Evolutionary conservation across 2,113 vertebrate species (phyloP).

Genomic region (Numida meleagris): DNA sequence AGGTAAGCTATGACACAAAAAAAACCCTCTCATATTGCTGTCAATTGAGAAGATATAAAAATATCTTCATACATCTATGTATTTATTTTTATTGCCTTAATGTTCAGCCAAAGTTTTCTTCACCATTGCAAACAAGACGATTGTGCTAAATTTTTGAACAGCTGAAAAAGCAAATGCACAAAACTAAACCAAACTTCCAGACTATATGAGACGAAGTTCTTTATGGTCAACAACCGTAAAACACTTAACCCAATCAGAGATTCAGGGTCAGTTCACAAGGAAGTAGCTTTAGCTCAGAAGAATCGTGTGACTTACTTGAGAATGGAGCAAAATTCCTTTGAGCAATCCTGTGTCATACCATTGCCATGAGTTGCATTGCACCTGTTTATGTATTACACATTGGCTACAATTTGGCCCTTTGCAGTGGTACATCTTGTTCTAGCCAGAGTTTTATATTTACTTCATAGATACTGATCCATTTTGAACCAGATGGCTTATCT

Average conservation of each 20-base stretch:
- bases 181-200: neutral
- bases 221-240: neutral
- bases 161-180: neutral
- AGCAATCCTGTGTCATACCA: neutral
- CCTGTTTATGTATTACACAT: neutral
- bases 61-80: neutral
- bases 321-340: neutral
- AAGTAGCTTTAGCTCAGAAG: neutral
- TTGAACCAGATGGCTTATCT: neutral
- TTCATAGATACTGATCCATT: neutral
- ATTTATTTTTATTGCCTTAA: neutral
- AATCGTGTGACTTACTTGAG: neutral
- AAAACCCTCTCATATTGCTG: neutral
- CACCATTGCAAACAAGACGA: neutral
- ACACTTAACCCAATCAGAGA: neutral
- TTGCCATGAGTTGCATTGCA: accelerated
- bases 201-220: neutral
- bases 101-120: neutral
- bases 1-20: neutral
- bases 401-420: neutral
- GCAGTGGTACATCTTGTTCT: neutral
- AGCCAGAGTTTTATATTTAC: neutral
- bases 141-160: neutral
- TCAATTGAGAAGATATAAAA: neutral
- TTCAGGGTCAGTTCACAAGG: neutral